Conservation (phyloP, 1,140 invertebrate species). For the Panulirus ornatus region DNA sequence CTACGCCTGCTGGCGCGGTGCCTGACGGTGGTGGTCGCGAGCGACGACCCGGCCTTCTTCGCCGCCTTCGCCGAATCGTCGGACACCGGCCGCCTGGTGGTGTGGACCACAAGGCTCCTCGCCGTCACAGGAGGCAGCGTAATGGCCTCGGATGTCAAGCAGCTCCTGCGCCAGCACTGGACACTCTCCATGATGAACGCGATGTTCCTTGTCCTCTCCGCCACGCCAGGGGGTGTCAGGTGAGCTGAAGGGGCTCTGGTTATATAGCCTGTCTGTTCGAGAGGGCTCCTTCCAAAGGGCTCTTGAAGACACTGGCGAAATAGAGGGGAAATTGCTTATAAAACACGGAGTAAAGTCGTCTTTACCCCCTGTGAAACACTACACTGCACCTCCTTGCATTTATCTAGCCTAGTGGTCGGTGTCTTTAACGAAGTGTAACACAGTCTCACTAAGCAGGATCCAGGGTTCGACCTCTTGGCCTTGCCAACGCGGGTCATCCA, state of each 20-base stretch:
- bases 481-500: not conserved
- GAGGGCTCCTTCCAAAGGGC: too few species aligned
- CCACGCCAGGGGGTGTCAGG: not conserved
- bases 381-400: not conserved
- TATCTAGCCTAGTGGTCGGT: not conserved
- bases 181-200: slow-evolving; percentile 48
- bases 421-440: not conserved
- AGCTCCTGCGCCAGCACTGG: slow-evolving; percentile 19
- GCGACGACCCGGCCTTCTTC: slow-evolving; percentile 13
- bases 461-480: too few species aligned
- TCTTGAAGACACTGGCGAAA: not conserved
- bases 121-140: slow-evolving; percentile 23
- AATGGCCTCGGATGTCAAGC: not conserved
- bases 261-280: too few species aligned
- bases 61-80: slow-evolving; percentile 25
- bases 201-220: not conserved
- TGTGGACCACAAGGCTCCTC: slow-evolving; percentile 38
- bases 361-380: not conserved
- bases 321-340: not conserved
- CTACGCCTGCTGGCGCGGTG: slow-evolving; percentile 29
- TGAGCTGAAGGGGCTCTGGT: not conserved
- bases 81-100: slow-evolving; percentile 4
- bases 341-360: not conserved
- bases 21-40: slow-evolving; percentile 12
- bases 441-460: too few species aligned